Conservation (phyloP, 2,113 vertebrate genomes). For the Diadophis punctatus region DNA sequence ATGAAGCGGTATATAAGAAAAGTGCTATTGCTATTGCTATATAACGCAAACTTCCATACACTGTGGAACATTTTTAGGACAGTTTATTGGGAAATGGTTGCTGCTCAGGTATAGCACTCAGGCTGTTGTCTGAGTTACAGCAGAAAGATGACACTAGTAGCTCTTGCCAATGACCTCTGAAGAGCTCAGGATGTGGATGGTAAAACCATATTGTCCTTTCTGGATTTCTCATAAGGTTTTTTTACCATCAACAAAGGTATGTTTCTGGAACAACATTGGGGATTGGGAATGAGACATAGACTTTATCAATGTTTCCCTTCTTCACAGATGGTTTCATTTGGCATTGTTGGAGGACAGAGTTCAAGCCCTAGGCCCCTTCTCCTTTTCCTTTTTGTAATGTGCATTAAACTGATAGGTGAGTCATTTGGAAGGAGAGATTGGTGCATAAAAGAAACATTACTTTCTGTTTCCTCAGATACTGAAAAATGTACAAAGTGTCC, state of each 20-base stretch:
- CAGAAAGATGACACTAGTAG: too few relatives aligned
- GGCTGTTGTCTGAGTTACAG: too few relatives aligned
- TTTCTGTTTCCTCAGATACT: neutral
- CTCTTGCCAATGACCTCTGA: too few relatives aligned
- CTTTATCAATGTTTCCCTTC: neutral
- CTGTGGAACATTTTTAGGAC: too few relatives aligned
- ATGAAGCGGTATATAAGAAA: too few relatives aligned
- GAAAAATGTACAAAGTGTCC: neutral
- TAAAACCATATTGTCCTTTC: too few relatives aligned
- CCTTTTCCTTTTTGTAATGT: neutral
- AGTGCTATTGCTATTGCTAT: too few relatives aligned
- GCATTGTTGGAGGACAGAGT: neutral
- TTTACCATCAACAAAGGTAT: neutral
- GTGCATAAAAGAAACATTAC: neutral
- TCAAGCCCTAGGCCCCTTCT: neutral
- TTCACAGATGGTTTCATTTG: neutral
- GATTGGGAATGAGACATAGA: neutral
- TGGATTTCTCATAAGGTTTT: too few relatives aligned
- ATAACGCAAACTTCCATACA: too few relatives aligned
- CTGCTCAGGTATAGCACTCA: too few relatives aligned
- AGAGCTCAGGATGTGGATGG: too few relatives aligned
- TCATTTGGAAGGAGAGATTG: neutral
- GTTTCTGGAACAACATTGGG: neutral
- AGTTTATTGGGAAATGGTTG: too few relatives aligned
- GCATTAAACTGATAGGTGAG: neutral